Evolutionary conservation across 1,140 invertebrate genomes (phyloP).

Genomic region (Steinernema feltiae): DNA sequence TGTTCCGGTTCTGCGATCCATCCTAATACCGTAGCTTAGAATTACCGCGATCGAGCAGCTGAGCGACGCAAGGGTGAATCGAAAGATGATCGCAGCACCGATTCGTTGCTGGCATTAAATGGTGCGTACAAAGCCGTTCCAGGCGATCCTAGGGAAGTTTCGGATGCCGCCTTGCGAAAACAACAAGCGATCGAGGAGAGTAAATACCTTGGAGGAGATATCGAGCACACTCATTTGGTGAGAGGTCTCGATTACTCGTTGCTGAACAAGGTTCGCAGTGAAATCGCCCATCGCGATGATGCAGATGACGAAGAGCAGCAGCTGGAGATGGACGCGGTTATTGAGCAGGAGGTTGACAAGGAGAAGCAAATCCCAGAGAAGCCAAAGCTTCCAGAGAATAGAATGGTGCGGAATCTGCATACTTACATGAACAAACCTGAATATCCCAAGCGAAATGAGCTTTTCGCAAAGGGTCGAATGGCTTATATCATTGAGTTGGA

Average conservation of each 20-base stretch:
- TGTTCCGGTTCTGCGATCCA: neutral
- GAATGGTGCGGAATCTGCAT: conserved; percentile 61
- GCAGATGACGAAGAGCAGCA: conserved; percentile 79
- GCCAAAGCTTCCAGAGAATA: conserved; percentile 63
- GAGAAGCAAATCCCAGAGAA: conserved; percentile 60
- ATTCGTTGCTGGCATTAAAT: conserved; percentile 9
- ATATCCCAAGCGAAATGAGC: conserved; percentile 73
- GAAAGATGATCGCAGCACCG: conserved; percentile 69
- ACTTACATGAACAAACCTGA: conserved; percentile 38
- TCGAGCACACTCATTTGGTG: conserved; percentile 99
- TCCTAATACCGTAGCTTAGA: conserved; percentile 12
- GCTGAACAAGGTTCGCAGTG: conserved; percentile 80
- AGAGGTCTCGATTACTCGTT: conserved; percentile 98
- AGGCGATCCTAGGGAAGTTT: conserved; percentile 15
- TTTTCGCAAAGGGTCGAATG: conserved; percentile 89
- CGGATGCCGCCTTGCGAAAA: conserved; percentile 85
- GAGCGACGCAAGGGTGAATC: conserved; percentile 82
- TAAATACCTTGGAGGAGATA: conserved; percentile 99
- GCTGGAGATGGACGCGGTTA: conserved; percentile 62
- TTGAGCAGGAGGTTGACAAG: conserved; percentile 28
- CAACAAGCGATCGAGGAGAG: conserved; percentile 73
- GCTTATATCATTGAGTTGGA: conserved; percentile 89
- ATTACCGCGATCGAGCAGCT: conserved; percentile 65
- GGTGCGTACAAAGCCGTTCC: conserved; percentile 34
- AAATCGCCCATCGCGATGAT: conserved; percentile 72